Conservation (phyloP, 2,113 vertebrate species). For the Scolopax mira region DNA sequence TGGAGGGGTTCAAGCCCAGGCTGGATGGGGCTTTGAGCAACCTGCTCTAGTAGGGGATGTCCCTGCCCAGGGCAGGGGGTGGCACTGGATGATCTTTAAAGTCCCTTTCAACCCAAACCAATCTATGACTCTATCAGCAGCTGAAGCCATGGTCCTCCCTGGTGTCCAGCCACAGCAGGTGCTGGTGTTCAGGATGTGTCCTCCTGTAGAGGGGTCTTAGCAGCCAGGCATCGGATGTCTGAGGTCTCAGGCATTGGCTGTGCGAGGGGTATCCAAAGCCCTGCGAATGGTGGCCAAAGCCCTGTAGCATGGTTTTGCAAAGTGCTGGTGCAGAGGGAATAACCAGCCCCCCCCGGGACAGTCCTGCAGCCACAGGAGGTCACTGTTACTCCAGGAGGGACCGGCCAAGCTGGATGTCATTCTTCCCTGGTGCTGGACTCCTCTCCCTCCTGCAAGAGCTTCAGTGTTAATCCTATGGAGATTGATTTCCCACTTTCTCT, state of each 20-base stretch:
- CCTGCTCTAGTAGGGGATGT: too few relatives aligned
- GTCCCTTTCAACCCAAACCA: too few relatives aligned
- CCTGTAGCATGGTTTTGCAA: background rate
- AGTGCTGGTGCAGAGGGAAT: background rate
- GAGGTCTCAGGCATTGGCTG: accelerated
- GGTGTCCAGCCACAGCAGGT: background rate
- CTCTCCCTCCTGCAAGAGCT: background rate
- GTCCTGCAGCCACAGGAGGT: slow-evolving; percentile 63
- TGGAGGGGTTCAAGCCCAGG: too few relatives aligned
- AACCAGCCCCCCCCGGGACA: background rate
- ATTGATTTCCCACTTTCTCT: background rate
- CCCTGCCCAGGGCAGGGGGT: too few relatives aligned
- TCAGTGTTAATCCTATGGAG: background rate
- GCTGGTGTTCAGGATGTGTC: background rate
- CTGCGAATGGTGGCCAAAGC: background rate
- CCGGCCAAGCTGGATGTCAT: background rate
- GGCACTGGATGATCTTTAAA: too few relatives aligned
- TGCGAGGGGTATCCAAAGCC: background rate
- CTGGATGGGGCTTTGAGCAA: too few relatives aligned
- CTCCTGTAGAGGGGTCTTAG: background rate
- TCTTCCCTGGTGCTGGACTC: background rate
- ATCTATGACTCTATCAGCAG: background rate
- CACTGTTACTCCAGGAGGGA: slow-evolving; percentile 63
- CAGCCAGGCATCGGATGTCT: background rate
- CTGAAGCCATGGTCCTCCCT: accelerated